These are phyloP conservation scores for Jacana jacana DNA, from an alignment of 2,113 vertebrate genomes.

Conservation along the genomic window DNA sequence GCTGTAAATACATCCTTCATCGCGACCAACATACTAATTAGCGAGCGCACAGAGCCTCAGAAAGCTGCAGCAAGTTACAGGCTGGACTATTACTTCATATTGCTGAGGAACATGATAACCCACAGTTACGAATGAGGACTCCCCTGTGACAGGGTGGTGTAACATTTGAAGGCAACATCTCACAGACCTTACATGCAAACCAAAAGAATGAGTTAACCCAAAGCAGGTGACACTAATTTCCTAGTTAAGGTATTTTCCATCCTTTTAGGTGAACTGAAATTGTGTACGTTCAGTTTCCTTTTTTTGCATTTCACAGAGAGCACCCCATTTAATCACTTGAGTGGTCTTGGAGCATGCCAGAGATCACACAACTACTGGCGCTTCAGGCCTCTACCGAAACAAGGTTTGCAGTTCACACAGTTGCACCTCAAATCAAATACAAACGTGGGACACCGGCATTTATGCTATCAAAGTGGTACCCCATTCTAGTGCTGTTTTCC, in stretches of 20 bases:
- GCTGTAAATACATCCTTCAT: constrained; percentile 48
- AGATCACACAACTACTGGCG: not conserved
- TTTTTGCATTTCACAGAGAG: not conserved
- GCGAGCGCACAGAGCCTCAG: not conserved
- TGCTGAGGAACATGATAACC: not conserved
- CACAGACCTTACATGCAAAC: not conserved
- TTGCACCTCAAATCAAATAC: not conserved
- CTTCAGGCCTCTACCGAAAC: not conserved
- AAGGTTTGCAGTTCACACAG: not conserved
- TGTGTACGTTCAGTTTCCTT: not conserved
- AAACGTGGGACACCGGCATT: not conserved
- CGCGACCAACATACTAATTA: not conserved
- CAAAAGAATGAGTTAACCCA: not conserved
- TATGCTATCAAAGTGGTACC: not conserved
- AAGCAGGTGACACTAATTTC: not conserved
- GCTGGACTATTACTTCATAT: not conserved
- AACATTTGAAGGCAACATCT: not conserved
- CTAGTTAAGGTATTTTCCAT: not conserved
- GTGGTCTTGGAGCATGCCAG: not conserved
- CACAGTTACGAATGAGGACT: not conserved
- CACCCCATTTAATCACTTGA: not conserved
- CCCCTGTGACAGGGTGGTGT: not conserved
- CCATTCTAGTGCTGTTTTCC: not conserved
- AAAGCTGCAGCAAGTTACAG: constrained; percentile 18
- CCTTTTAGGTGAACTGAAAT: not conserved